Evolutionary conservation across 2,888 invertebrate genomes (phyloP), one percentile per base, ranked within the genome.

Genomic region (Lithophane semibrunnea): DNA sequence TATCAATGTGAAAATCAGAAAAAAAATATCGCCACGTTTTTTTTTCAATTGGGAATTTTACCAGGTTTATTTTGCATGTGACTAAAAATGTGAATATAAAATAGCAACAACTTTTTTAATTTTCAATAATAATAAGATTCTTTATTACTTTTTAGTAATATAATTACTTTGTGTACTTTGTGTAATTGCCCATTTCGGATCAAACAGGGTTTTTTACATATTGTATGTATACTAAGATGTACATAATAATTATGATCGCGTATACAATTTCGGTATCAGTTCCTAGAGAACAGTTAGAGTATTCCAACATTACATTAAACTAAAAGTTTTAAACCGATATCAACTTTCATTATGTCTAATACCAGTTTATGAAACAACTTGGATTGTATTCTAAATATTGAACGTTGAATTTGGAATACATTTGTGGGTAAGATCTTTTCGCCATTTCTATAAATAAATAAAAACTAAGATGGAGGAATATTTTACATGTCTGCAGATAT

Each of bases 281-380:
- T 63, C n/a, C 52, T 42, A 73, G 21, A 18, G 54, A 24, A 44
- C 76, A 70, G 49, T 67, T 71, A 37, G 72, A 84, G 80, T 73
- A 1, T 77, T 71, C 37, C 49, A 37, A 80, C 52, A 84, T 61
- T 68, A 80, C 52, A 73, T 73, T 84, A 73, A 65, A 71, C 77
- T 83, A 71, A 80, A 83, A 80, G 44, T 77, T 84, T 73, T 66
- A 79, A 75, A 52, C 16, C 24, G 56, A 68, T 80, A 56, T n/a
- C 52, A 79, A 83, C 18, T 80, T 83, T 73, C 77, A 80, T 29
- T 77, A 58, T 73, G 64, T 77, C 60, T 77, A 67, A 70, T 80
- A 73, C 67, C 80, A 71, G 64, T 80, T 84, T 61, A 80, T 65
- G 71, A 77, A 71, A 84, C 49, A 70, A 75, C 56, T 73, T 64